Evolutionary conservation across 2,888 invertebrate genomes (phyloP).

Genomic region (Cheilosia soror): DNA sequence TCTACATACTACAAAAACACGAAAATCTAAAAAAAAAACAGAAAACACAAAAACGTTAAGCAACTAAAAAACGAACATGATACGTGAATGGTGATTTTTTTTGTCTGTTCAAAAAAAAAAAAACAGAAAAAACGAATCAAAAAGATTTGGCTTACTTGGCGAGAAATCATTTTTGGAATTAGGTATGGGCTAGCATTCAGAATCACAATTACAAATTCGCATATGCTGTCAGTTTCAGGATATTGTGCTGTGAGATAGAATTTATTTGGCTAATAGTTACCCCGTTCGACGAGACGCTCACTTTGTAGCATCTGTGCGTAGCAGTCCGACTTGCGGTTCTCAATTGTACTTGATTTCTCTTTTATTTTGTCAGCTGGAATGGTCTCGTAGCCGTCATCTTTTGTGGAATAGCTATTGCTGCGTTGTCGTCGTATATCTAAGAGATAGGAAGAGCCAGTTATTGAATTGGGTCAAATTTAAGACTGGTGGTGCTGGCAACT

Average conservation of each 20-base stretch:
- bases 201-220: conserved; percentile 62
- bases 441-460: conserved; percentile 81
- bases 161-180: conserved; percentile 71
- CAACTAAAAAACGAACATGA: conserved; percentile 48
- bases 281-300: conserved; percentile 79
- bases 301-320: conserved; percentile 82
- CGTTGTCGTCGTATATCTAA: conserved; percentile 83
- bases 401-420: conserved; percentile 83
- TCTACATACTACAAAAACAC: neutral
- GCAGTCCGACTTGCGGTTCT: conserved; percentile 83
- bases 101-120: conserved; percentile 43
- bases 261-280: conserved; percentile 72
- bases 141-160: conserved; percentile 73
- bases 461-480: neutral
- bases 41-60: conserved; percentile 15
- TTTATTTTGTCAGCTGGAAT: conserved; percentile 81
- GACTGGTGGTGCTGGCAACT: conserved; percentile 77
- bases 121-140: conserved; percentile 64
- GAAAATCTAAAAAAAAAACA: neutral
- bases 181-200: conserved; percentile 71
- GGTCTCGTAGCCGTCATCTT: conserved; percentile 88
- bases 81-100: conserved; percentile 57
- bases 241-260: conserved; percentile 58
- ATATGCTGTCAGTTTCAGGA: conserved; percentile 67
- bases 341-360: conserved; percentile 77